Evolutionary conservation across 2,888 invertebrate genomes (phyloP).

Genomic region (Macrophya annulata): DNA sequence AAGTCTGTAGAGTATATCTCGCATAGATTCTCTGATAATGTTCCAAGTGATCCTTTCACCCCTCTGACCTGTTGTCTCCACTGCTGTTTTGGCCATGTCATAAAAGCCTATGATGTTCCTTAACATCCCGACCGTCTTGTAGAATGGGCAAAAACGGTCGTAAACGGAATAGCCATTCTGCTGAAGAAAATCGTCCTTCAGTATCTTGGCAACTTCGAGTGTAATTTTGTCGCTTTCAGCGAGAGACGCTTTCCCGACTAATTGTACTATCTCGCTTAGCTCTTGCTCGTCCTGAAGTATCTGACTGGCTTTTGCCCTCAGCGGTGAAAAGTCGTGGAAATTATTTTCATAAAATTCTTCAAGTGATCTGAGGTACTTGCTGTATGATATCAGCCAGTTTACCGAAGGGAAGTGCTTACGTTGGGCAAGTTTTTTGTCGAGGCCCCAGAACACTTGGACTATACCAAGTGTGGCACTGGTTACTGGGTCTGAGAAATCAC

Average conservation of each 20-base stretch:
- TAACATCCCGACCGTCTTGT: constrained; percentile 99
- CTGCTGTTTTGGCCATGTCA: constrained; percentile 96
- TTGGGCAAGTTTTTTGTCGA: constrained; percentile 98
- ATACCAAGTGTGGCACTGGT: constrained; percentile 98
- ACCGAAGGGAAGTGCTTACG: constrained; percentile 99
- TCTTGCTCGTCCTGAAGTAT: constrained; percentile 98
- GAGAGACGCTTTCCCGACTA: constrained; percentile 97
- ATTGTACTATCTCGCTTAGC: constrained; percentile 98
- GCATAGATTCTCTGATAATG: constrained; percentile 96
- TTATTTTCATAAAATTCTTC: constrained; percentile 99
- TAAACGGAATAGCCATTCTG: constrained; percentile 96
- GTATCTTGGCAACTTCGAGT: constrained; percentile 95
- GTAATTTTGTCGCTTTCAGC: constrained; percentile 99
- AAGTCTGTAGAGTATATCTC: constrained; percentile 94
- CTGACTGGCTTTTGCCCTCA: constrained; percentile 95
- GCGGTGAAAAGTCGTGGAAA: constrained; percentile 95
- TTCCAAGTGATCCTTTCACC: constrained; percentile 95
- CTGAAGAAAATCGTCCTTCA: constrained; percentile 99
- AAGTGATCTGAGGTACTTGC: constrained; percentile 97
- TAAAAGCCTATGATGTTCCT: constrained; percentile 97
- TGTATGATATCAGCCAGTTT: constrained; percentile 97
- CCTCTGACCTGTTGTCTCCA: constrained; percentile 96
- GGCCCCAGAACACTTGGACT: constrained; percentile 96
- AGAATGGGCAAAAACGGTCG: constrained; percentile 99
- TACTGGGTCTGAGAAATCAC: constrained; percentile 99